Percentiles rank a stretch among this genome's conserved stretches.
Conservation (phyloP, 1,140 invertebrate species). For the Bathynomus jamesi region DNA sequence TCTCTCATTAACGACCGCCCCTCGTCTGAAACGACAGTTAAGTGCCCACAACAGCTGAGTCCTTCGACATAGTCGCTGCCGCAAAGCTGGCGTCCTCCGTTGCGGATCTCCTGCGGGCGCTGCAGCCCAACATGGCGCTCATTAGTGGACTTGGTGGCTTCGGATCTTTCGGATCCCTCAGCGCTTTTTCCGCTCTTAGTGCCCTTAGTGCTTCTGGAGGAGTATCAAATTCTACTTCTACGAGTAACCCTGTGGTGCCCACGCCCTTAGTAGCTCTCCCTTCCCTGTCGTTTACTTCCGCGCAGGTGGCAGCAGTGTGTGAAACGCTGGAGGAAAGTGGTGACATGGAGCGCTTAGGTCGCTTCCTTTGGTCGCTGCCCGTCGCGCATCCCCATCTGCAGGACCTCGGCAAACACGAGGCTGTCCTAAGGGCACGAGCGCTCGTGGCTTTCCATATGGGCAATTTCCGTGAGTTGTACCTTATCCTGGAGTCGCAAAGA, state of each 20-base stretch:
- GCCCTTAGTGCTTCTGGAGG: background rate
- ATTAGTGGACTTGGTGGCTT: constrained; percentile 31
- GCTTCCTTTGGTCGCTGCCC: constrained; percentile 93
- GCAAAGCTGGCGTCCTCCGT: constrained; percentile 35
- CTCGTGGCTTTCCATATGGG: constrained; percentile 94
- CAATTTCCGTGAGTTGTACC: constrained; percentile 87
- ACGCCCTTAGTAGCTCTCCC: constrained; percentile 76
- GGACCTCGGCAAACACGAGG: constrained; percentile 84
- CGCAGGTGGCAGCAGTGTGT: constrained; percentile 93
- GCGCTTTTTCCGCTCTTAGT: constrained; percentile 6
- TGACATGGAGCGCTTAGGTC: constrained; percentile 87
- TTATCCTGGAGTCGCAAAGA: constrained; percentile 90
- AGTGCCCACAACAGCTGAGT: background rate
- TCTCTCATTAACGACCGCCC: background rate
- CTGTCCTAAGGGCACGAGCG: constrained; percentile 83
- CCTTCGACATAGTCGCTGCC: constrained; percentile 7
- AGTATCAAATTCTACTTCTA: constrained; percentile 12
- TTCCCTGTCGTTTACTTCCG: constrained; percentile 79
- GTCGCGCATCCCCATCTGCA: constrained; percentile 80
- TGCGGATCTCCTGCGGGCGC: constrained; percentile 36
- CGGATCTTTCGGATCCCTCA: constrained; percentile 17
- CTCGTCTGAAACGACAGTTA: background rate
- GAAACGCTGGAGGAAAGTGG: constrained; percentile 95
- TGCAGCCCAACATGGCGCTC: constrained; percentile 38
- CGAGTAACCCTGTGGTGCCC: constrained; percentile 53